These are phyloP conservation scores for Sthenelais limicola DNA, from an alignment of 2,888 invertebrate genomes.

Conservation along the genomic window DNA sequence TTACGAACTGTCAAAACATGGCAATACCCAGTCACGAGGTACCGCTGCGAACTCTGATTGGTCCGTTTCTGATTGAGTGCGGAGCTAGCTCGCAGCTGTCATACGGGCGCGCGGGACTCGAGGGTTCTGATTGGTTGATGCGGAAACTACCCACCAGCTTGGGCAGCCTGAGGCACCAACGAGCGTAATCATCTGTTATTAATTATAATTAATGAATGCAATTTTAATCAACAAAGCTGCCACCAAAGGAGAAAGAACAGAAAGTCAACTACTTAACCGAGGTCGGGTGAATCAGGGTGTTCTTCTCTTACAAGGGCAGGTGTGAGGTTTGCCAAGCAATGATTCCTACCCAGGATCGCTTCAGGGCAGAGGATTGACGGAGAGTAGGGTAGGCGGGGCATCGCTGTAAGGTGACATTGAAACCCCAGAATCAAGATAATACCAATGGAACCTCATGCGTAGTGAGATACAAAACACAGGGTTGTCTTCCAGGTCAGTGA, in stretches of 20 bases:
- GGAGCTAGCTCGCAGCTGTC: constrained; percentile 5
- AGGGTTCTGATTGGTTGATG: constrained; percentile 19
- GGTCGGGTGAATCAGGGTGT: neutral
- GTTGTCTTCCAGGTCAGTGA: no score
- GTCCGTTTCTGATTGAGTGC: neutral
- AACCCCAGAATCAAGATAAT: no score
- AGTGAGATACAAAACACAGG: no score
- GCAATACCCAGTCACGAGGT: neutral
- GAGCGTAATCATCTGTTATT: constrained; percentile 36
- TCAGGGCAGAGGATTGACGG: no score
- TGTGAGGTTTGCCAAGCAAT: neutral
- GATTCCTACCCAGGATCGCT: no score
- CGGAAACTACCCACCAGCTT: no score
- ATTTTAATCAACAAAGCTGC: constrained; percentile 34
- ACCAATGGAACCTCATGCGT: no score
- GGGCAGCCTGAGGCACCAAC: constrained; percentile 8
- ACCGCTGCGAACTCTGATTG: constrained; percentile 15
- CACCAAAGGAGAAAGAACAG: constrained; percentile 3
- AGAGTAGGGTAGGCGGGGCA: no score
- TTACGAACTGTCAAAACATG: constrained; percentile 18
- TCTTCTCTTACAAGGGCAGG: neutral
- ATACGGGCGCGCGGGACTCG: neutral
- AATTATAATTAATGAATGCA: constrained; percentile 41
- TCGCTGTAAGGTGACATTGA: no score
- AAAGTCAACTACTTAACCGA: constrained; percentile 20